Evolutionary conservation across 2,888 invertebrate species (phyloP), one percentile per base, ranked within the genome.

Genomic region (Strigamia crassipes): DNA sequence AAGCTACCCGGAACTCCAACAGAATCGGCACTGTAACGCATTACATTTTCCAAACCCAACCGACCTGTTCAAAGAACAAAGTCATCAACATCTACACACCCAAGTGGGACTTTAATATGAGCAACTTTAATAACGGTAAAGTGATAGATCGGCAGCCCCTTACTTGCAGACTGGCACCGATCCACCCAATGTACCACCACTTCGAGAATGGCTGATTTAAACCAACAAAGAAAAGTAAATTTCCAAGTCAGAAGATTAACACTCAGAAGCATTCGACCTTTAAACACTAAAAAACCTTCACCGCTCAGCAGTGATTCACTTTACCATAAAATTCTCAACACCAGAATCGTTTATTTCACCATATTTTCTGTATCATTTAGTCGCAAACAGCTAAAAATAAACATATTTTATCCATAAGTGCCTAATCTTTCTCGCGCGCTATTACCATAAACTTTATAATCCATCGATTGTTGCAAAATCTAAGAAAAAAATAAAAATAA

Each of bases 321-420:
- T 56, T 56, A 56, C 56, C 56, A 56, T 56, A 56, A 56, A 56
- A 56, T 56, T 56, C n/a, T 56, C 56, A 56, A 56, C 56, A 56
- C 56, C 56, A 56, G 56, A 56, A 56, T 56, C 56, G 18, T 56
- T 56, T 56, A 56, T 56, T 56, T n/a, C 56, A 6, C 21, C 21
- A 56, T 38, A 38, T 56, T 56, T 56, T 56, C 56, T 56, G 56
- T 21, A 18, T 56, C 56, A 56, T 56, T 56, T 56, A 56, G 56
- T 18, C n/a, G 1, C 15, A 15, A 56, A 56, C 2, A 21, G 56
- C 56, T 1, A 18, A 18, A 56, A 56, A 56, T 56, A 56, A 56
- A 56, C 56, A 56, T 56, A 56, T 18, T 56, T 56, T 56, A 56
- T 2, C n/a, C 1, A 56, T 21, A 56, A 56, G 18, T 8, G n/a